Percentiles rank a stretch among this genome's conserved stretches.
phyloP scores from a whole-genome alignment of 2,888 invertebrate genomes.

The Dolichomitus sp. region DNA sequence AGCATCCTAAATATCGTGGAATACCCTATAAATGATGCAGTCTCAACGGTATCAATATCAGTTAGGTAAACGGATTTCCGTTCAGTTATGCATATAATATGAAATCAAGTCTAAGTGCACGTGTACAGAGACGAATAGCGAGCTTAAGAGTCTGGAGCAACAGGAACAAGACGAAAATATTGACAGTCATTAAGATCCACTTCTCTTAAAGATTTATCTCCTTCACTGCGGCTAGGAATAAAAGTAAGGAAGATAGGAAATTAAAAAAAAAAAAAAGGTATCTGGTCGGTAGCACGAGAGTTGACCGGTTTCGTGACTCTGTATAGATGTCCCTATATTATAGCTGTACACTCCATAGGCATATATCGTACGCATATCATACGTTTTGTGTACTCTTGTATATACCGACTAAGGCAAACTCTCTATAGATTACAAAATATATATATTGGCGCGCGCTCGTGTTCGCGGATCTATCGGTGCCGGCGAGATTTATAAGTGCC shows the following conservation, averaged over 20 bases:
- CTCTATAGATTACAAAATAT: slow-evolving; percentile 36
- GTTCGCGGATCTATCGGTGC: slow-evolving; percentile 56
- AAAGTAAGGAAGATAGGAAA: slow-evolving; percentile 27
- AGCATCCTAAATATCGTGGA: no score
- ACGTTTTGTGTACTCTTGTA: slow-evolving; percentile 24
- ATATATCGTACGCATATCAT: slow-evolving; percentile 8
- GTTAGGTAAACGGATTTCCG: slow-evolving; percentile 13
- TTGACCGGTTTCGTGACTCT: slow-evolving; percentile 56
- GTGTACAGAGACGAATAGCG: not conserved
- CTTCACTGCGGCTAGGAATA: slow-evolving; percentile 9
- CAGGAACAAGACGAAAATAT: slow-evolving; percentile 24
- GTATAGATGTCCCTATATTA: slow-evolving; percentile 39
- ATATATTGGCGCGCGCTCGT: slow-evolving; percentile 44
- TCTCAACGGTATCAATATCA: not conserved
- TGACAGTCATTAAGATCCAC: slow-evolving; percentile 55
- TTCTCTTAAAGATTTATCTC: slow-evolving; percentile 52
- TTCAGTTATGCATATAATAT: slow-evolving; percentile 1
- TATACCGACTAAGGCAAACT: slow-evolving; percentile 24
- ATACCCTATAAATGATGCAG: not conserved
- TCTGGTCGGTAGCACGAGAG: slow-evolving; percentile 35
- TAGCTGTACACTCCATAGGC: slow-evolving; percentile 14
- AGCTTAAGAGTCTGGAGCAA: slow-evolving; percentile 20
- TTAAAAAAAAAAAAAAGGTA: not conserved
- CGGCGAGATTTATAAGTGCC: slow-evolving; percentile 63
- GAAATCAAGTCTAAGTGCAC: slow-evolving; percentile 7